Evolutionary conservation across 2,113 vertebrate species (phyloP).

Genomic region (Hippocampus barbouri): DNA sequence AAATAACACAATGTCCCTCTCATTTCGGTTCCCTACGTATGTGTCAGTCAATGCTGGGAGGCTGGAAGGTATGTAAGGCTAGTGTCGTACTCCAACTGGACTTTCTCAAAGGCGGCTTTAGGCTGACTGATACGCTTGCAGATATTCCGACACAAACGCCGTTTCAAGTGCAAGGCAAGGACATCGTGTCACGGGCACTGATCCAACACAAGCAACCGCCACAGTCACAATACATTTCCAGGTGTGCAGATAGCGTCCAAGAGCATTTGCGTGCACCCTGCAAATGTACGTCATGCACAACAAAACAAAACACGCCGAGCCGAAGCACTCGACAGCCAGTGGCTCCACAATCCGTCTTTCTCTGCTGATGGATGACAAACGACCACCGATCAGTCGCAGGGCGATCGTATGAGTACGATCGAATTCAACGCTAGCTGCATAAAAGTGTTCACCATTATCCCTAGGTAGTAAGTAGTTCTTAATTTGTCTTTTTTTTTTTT

Average conservation of each 20-base stretch:
- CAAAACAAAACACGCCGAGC: neutral
- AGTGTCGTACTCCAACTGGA: neutral
- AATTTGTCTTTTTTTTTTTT: no score
- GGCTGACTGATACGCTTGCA: neutral
- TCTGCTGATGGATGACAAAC: no score
- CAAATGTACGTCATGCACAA: neutral
- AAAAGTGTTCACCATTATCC: no score
- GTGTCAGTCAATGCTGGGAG: conserved; percentile 38
- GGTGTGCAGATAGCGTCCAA: neutral
- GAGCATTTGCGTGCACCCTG: neutral
- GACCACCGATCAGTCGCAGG: no score
- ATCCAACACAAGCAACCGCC: neutral
- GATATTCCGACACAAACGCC: neutral
- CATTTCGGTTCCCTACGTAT: conserved; percentile 38
- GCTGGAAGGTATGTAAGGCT: conserved; percentile 27
- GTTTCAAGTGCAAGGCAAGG: neutral
- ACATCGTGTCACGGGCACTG: neutral
- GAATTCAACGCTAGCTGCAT: no score
- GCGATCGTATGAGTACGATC: no score
- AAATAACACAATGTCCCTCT: conserved; percentile 51
- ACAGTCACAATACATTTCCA: neutral
- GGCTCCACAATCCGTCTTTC: neutral
- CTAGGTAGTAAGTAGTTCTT: no score
- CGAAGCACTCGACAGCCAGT: neutral
- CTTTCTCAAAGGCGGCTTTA: neutral